Base-by-base conservation (phyloP, 1,140 invertebrate genomes). In the Meloidogyne floridensis region DNA sequence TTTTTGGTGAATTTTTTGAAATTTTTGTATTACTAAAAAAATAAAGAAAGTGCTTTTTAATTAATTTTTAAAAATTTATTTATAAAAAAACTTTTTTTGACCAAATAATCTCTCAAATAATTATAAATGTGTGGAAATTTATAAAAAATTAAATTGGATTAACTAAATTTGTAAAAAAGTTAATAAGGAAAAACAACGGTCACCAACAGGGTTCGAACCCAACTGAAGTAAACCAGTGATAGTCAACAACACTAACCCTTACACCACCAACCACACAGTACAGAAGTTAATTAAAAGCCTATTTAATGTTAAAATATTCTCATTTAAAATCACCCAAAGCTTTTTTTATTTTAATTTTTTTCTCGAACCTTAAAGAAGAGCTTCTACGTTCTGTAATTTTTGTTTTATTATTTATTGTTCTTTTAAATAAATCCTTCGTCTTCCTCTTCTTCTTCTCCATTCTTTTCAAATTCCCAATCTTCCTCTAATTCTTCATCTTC, bases 1-100 rank as follows among this genome's bases (percentile, higher is more conserved):
- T 78, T 54, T 77, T 77, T 18, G 76, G 53, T 8, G 56, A 59
- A 42, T 75, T 47, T 75, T n/a, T 8, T 43, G n/a, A 54, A 77
- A 77, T 76, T 76, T 76, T 47, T 47, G 75, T 56, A 15, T 9
- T 42, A 9, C 43, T 72, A 6, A 18, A 56, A 51, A 43, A 54
- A 10, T 6, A 32, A 15, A 32, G 32, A 32, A 32, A 32, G 32
- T 32, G 32, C 32, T 32, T 32, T 32, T 32, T 32, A 32, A 32
- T 32, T 32, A 71, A 71, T 71, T 18, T 71, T 42, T 71, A 71
- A 71, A 42, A 71, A 6, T 71, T 6, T 71, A 42, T 32, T 32
- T 32, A 32, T 32, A 32, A 32, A 32, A 32, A 32, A 32, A 32
- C 32, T 32, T 32, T 32, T 32, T 32, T 32, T 32, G 32, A 32